A percentile compares a stretch with the other conserved stretches of the same genome.
These are phyloP conservation scores for Yponomeuta sedellus DNA, from an alignment of 2,888 invertebrate species.

Conservation along the genomic window DNA sequence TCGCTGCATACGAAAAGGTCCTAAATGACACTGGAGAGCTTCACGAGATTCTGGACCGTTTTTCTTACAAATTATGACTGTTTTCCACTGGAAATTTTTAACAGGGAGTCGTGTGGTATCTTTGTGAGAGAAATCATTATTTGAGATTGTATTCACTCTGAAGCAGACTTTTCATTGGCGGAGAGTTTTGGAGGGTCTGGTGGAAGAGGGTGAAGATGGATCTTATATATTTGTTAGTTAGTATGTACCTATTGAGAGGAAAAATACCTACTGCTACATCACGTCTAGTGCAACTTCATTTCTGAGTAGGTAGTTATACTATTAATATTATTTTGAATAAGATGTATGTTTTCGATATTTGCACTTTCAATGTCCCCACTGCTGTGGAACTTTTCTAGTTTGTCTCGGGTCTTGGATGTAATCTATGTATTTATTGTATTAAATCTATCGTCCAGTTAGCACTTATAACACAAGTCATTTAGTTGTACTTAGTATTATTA, in stretches of 20 bases:
- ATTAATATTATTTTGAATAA: too few species aligned
- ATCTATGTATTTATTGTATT: too few species aligned
- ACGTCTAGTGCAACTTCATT: too few species aligned
- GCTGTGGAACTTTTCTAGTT: too few species aligned
- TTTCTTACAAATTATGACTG: not conserved
- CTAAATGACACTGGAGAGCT: conserved; percentile 30
- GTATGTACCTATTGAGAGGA: not conserved
- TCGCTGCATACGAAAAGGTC: conserved; percentile 30
- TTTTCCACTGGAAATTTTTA: conserved; percentile 29
- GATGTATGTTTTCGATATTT: too few species aligned
- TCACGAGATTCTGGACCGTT: conserved; percentile 28
- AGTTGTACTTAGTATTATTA: too few species aligned
- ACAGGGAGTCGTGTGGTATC: conserved; percentile 56
- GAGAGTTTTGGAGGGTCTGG: conserved; percentile 22
- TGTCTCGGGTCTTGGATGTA: too few species aligned
- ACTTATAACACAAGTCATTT: too few species aligned
- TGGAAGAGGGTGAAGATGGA: not conserved
- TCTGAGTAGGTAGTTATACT: too few species aligned
- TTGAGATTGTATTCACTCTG: conserved; percentile 39
- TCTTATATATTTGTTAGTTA: not conserved
- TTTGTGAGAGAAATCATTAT: conserved; percentile 51
- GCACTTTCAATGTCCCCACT: too few species aligned
- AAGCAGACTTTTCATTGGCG: conserved; percentile 22
- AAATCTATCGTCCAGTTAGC: too few species aligned
- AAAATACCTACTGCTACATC: too few species aligned